Evolutionary conservation across 2,113 vertebrate genomes (phyloP), one percentile per base, ranked within the genome.

Genomic region (Aegithalos caudatus): DNA sequence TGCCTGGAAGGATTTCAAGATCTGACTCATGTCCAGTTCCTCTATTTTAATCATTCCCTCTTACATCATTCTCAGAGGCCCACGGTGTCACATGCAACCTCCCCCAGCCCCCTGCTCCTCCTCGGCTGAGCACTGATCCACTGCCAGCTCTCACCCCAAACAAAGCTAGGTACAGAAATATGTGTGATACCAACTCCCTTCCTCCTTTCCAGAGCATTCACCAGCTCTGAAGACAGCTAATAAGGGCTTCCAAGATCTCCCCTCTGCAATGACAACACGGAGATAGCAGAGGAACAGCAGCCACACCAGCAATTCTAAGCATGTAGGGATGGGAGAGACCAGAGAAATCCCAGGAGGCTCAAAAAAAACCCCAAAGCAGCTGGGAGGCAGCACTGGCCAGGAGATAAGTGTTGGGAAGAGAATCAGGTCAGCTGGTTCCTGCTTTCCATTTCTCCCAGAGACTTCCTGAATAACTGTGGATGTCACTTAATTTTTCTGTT

Each of bases 21-120:
- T 92, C 94, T 98, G 97, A 97, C 96, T 98, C 97, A 98, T 22
- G 88, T 96, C 95, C 97, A 97, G 78, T 73, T 85, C 72, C 86
- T 95, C 97, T 98, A 96, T 97, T 97, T 97, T 97, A 97, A 97
- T 97, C 96, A 71, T 93, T 82, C 77, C 92, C 94, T 95, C 94
- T 97, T 95, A 97, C 97, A 96, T 98, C 96, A 97, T 89, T 81
- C 93, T 85, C 56, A 0, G 97, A 95, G 97, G 97, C 96, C 95
- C 95, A 95, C 50, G 22, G 92, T 92, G 95, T 90, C 88, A 88
- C 90, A 90, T 93, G 94, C 92, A 92, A 88, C 66, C 60, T 93
- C 62, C 88, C 72, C 87, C 92, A 92, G 54, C 25, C 87, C 80
- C 61, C n/a, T 0, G 6, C 81, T 78, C 77, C 87, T 86, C 86